Percentiles rank a stretch among this genome's conserved stretches.
Evolutionary conservation across 2,113 vertebrate species (phyloP).

Genomic region (Cololabis saira): DNA sequence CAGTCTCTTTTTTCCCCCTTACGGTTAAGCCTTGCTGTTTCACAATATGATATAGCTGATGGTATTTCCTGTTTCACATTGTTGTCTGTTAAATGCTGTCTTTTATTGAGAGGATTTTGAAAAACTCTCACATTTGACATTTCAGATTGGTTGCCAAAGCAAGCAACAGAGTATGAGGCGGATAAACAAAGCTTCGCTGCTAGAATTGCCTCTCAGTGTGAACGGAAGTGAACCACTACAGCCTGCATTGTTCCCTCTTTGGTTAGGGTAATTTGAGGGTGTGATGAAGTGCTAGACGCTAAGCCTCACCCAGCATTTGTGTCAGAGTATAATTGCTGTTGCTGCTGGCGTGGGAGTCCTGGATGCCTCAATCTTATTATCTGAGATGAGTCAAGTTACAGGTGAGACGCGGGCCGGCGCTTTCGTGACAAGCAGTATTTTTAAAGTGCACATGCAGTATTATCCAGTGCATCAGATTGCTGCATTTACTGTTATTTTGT

Average conservation of each 20-base stretch:
- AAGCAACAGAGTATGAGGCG: conserved; percentile 9
- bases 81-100: conserved; percentile 17
- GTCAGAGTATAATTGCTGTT: conserved; percentile 60
- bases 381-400: conserved; percentile 65
- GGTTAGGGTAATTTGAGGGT: conserved; percentile 59
- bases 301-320: conserved; percentile 56
- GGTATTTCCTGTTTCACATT: conserved; percentile 14
- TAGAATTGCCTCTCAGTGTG: conserved; percentile 21
- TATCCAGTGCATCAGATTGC: not conserved
- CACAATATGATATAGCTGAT: conserved; percentile 22
- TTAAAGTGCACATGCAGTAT: conserved; percentile 8
- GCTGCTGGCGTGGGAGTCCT: conserved; percentile 55
- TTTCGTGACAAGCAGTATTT: conserved; percentile 15
- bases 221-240: conserved; percentile 48
- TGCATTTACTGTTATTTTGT: not conserved
- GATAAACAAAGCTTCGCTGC: conserved; percentile 32
- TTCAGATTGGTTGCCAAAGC: conserved; percentile 22
- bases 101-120: conserved; percentile 32
- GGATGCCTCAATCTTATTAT: conserved; percentile 51
- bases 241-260: conserved; percentile 50
- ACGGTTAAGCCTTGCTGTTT: conserved; percentile 31
- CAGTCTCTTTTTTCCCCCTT: not conserved
- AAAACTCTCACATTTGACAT: conserved; percentile 14
- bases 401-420: conserved; percentile 51
- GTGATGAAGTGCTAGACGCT: conserved; percentile 45